Evolutionary conservation across 2,797 vertebrate genomes (phyloP).

Genomic region (Catamblyrhynchus diadema): DNA sequence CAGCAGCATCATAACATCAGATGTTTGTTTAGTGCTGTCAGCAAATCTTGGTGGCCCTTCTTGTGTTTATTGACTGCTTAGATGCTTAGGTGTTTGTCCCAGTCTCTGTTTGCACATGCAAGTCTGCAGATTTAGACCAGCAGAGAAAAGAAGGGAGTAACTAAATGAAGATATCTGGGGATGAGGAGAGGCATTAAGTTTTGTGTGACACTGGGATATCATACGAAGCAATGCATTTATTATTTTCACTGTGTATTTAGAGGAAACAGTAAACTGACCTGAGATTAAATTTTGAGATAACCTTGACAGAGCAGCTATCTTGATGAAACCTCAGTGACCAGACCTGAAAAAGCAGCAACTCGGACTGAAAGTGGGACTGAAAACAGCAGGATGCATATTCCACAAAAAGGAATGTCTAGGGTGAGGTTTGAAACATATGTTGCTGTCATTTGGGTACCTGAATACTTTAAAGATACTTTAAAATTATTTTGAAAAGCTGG

Average conservation of each 20-base stretch:
- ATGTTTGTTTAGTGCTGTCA: conserved; percentile 54
- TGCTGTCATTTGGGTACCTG: background rate
- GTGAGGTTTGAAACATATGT: background rate
- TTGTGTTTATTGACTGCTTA: conserved; percentile 57
- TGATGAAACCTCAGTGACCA: background rate
- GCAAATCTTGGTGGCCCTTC: conserved; percentile 45
- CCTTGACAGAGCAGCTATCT: background rate
- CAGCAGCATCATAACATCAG: conserved; percentile 15
- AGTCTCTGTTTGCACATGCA: conserved; percentile 47
- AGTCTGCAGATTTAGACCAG: conserved; percentile 43
- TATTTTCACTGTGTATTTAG: conserved; percentile 9
- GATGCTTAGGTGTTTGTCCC: conserved; percentile 36
- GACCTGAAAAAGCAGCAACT: background rate
- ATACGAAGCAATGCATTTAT: fast-evolving
- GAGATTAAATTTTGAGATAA: conserved; percentile 11
- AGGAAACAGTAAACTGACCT: conserved; percentile 41
- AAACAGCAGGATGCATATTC: background rate
- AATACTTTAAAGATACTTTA: background rate
- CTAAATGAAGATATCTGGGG: background rate
- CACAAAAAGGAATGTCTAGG: background rate
- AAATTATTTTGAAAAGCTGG: background rate
- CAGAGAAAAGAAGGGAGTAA: background rate
- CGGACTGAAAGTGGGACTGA: background rate
- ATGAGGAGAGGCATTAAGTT: background rate
- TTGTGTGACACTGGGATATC: background rate